Evolutionary conservation across 2,113 vertebrate species (phyloP).

Genomic region (Ellobius talpinus): DNA sequence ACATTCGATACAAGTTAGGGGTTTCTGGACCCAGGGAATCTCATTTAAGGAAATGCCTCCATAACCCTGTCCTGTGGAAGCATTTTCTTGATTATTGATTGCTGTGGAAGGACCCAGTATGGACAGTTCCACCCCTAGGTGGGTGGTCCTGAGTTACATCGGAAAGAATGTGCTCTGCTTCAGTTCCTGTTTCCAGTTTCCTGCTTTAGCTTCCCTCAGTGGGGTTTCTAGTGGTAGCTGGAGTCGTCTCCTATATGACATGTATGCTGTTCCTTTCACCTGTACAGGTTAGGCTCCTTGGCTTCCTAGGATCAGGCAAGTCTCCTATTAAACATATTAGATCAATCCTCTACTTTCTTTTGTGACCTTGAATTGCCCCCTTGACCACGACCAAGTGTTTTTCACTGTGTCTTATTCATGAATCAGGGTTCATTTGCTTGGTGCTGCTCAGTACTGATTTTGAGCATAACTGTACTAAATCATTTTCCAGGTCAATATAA

Average conservation of each 20-base stretch:
- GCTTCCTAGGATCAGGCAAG: background rate
- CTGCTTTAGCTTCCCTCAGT: background rate
- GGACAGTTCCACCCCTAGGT: too few species aligned
- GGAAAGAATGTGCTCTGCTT: background rate
- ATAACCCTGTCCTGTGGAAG: too few species aligned
- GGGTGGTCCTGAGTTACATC: too few species aligned
- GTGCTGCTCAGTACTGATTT: background rate
- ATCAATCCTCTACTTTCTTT: background rate
- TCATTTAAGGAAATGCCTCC: too few species aligned
- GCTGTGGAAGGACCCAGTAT: too few species aligned
- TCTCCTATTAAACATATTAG: background rate
- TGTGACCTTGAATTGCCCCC: background rate
- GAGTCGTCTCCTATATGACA: background rate
- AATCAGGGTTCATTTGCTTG: background rate
- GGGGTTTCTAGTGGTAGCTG: background rate
- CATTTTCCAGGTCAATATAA: background rate
- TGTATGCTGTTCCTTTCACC: background rate
- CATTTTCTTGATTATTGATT: too few species aligned
- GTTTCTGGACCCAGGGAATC: too few species aligned
- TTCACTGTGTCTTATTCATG: background rate
- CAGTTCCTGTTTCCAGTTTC: background rate
- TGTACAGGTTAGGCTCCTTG: background rate
- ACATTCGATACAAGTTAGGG: too few species aligned
- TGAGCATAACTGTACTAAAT: background rate
- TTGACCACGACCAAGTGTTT: background rate